These are phyloP conservation scores for Drosophila merina DNA, from an alignment of 2,888 invertebrate species.

Conservation along the genomic window DNA sequence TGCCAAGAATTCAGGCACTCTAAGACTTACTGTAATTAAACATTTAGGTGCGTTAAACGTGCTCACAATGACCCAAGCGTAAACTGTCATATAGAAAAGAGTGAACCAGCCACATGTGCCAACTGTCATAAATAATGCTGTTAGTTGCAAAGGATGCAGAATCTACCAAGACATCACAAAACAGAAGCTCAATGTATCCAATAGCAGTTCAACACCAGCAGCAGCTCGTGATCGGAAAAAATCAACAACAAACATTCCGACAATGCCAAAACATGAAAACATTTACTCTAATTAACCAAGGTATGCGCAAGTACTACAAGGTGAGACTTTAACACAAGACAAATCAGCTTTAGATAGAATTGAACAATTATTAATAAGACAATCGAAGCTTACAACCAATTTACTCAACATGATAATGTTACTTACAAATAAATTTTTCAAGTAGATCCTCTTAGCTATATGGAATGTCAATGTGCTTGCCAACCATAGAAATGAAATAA, in stretches of 20 bases:
- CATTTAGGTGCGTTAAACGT: conserved; percentile 16
- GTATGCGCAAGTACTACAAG: background rate
- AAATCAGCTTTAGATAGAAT: conserved; percentile 7
- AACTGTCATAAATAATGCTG: conserved; percentile 6
- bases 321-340: conserved; percentile 3
- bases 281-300: background rate
- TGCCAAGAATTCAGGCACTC: conserved; percentile 14
- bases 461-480: too few relatives aligned
- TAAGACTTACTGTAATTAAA: conserved; percentile 14
- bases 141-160: background rate
- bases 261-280: background rate
- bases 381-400: conserved; percentile 14
- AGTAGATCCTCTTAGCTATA: too few relatives aligned
- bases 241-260: conserved; percentile 1
- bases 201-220: background rate
- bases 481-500: too few relatives aligned
- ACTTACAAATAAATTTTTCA: conserved; percentile 14
- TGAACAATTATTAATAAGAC: conserved; percentile 15
- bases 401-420: conserved; percentile 21
- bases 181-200: too few relatives aligned
- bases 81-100: conserved; percentile 8
- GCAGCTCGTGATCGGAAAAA: background rate
- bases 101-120: background rate
- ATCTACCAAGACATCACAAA: too few relatives aligned
- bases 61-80: conserved; percentile 3